Evolutionary conservation across 2,888 invertebrate species (phyloP).

Genomic region (Orthosia incerta): DNA sequence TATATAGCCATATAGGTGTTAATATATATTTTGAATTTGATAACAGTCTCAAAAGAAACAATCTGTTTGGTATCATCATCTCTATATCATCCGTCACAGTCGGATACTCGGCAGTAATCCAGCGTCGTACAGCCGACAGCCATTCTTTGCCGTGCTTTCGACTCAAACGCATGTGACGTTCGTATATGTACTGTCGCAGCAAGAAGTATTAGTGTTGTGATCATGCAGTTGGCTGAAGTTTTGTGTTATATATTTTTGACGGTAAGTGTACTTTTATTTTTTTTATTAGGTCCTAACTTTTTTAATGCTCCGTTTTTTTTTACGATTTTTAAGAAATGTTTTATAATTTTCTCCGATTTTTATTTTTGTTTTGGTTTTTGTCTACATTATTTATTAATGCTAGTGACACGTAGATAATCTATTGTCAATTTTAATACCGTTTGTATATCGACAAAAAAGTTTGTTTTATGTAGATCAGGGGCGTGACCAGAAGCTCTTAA

Average conservation of each 20-base stretch:
- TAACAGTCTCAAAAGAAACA: constrained; percentile 2
- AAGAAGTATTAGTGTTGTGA: constrained; percentile 68
- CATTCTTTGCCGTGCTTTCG: constrained; percentile 79
- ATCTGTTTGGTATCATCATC: constrained; percentile 71
- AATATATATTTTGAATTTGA: no score
- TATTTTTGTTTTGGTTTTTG: neutral
- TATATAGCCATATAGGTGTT: no score
- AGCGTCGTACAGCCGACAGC: constrained; percentile 30
- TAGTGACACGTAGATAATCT: neutral
- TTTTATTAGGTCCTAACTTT: neutral
- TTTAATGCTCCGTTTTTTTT: no score
- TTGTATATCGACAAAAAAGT: neutral
- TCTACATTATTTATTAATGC: neutral
- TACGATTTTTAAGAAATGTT: no score
- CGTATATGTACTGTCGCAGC: constrained; percentile 23
- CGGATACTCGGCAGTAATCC: constrained; percentile 75
- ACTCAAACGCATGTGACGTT: constrained; percentile 71
- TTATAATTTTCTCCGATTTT: neutral
- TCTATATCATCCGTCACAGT: constrained; percentile 77
- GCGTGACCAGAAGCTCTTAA: no score
- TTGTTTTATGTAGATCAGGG: neutral
- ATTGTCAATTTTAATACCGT: neutral
- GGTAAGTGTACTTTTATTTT: constrained; percentile 75
- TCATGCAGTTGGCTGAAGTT: constrained; percentile 78
- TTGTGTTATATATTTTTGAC: constrained; percentile 78